These are phyloP conservation scores for Poecile montanus DNA, from an alignment of 2,797 vertebrate genomes.

Conservation along the genomic window DNA sequence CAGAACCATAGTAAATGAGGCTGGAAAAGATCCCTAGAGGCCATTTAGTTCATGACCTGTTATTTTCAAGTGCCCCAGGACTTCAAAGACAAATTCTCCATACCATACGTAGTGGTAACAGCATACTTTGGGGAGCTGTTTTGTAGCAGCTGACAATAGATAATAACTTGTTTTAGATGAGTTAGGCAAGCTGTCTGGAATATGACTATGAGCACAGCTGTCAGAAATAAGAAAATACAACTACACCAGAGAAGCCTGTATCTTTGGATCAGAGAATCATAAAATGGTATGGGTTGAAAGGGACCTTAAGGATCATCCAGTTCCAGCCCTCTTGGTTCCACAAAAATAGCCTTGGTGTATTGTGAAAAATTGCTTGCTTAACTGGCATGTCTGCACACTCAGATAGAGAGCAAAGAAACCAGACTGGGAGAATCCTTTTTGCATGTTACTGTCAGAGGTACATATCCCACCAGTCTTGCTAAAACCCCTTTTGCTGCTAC, in stretches of 20 bases:
- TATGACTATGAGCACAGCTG: neutral
- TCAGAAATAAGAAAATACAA: neutral
- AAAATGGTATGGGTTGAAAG: neutral
- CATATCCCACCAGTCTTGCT: neutral
- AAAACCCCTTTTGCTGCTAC: neutral
- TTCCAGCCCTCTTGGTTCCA: neutral
- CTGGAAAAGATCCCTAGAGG: neutral
- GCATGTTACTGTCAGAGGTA: neutral
- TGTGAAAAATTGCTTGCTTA: neutral
- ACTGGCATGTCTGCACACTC: neutral
- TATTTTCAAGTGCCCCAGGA: neutral
- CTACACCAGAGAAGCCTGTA: neutral
- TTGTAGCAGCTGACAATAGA: neutral
- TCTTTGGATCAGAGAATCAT: neutral
- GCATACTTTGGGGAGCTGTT: neutral
- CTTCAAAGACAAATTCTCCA: constrained; percentile 30
- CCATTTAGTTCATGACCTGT: neutral
- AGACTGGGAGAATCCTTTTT: neutral
- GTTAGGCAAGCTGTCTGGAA: neutral
- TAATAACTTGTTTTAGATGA: neutral
- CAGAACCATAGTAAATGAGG: neutral
- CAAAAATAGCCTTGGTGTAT: neutral
- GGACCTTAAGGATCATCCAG: neutral
- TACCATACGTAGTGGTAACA: neutral
- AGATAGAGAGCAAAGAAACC: neutral